Evolutionary conservation across 2,888 invertebrate genomes (phyloP), one percentile per base, ranked within the genome.

Genomic region (Scrobipalpa atriplicella): DNA sequence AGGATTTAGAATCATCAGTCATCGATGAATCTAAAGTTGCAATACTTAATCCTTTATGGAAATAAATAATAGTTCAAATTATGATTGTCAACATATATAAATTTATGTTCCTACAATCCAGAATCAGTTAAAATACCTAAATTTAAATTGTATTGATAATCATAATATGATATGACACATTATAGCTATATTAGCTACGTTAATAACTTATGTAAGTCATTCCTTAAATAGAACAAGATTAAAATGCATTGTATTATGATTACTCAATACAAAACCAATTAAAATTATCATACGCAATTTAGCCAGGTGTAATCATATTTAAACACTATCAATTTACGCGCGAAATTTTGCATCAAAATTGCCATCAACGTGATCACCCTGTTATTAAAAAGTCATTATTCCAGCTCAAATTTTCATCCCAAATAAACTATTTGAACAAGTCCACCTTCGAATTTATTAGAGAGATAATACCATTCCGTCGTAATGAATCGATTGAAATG

Each of bases 401-500:
- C 21, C 29, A 8, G 54, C 41, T 41, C 56, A 72, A 71, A 71
- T 13, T 71, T 72, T 68, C 70, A 76, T 75, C 75, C 73, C 67
- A 71, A 67, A 69, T 67, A 69, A 71, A 66, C 68, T 72, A 68
- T 69, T 75, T 71, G 75, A 77, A 83, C 83, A 74, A 76, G 83
- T 83, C 80, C 74, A 76, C 85, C 84, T 87, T 85, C 82, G 80
- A 78, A 82, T 83, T 82, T 65, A 67, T 67, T 68, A 78, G 73
- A 72, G 76, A 78, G 76, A 78, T 78, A 83, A 81, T 83, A 78
- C 80, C 81, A 80, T 83, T 82, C 79, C 75, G 78, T 81, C 83
- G 82, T 84, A 85, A 86, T 78, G 82, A 81, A 83, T 80, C 80
- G 75, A 84, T 82, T 83, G 77, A 81, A 80, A 86, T 84, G 86